Percentiles rank a stretch among this genome's conserved stretches.
These are phyloP conservation scores for Channa argus DNA, from an alignment of 2,113 vertebrate species.

Conservation along the genomic window DNA sequence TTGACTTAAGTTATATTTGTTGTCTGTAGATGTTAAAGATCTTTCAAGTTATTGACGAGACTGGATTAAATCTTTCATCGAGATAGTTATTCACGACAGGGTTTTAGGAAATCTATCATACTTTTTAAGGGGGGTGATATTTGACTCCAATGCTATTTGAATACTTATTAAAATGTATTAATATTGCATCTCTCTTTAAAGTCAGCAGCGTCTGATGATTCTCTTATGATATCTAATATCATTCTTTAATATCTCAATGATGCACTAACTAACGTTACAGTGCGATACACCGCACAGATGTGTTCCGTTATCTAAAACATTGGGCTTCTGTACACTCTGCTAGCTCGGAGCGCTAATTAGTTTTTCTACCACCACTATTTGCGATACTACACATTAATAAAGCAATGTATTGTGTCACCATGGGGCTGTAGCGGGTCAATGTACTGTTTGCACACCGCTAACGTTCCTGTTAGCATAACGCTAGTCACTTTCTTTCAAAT, in stretches of 20 bases:
- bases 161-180: too few relatives aligned
- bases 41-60: not conserved
- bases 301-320: not conserved
- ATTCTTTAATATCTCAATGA: too few relatives aligned
- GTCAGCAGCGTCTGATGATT: too few relatives aligned
- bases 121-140: too few relatives aligned
- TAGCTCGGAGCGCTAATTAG: not conserved
- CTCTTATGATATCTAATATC: too few relatives aligned
- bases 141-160: too few relatives aligned
- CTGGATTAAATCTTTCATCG: not conserved
- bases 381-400: not conserved
- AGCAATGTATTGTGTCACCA: not conserved
- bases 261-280: not conserved
- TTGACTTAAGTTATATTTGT: not conserved
- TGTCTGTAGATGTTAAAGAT: too few relatives aligned
- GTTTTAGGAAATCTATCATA: too few relatives aligned
- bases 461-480: not conserved
- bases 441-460: not conserved
- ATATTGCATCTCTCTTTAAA: too few relatives aligned
- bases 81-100: too few relatives aligned
- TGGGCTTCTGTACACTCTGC: not conserved
- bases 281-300: not conserved
- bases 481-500: not conserved
- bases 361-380: not conserved
- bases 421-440: not conserved